Evolutionary conservation across 2,113 vertebrate species (phyloP), one percentile per base, ranked within the genome.

Genomic region (Tragulus kanchil): DNA sequence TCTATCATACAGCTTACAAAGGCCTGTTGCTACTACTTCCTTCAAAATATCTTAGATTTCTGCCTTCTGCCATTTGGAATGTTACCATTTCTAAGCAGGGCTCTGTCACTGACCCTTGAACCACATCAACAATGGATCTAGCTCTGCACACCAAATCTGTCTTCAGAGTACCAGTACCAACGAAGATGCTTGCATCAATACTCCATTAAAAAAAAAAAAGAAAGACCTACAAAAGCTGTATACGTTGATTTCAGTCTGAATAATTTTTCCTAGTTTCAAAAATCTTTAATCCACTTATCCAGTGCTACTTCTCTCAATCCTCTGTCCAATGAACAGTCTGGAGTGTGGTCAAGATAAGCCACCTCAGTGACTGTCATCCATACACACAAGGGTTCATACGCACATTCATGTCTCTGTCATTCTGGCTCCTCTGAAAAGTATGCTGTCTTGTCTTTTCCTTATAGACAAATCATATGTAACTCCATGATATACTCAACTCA

Each of bases 231-330:
- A 94, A 78, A 26, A 13, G 25, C 65, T 85, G 4, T 54, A 64
- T 73, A 67, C 48, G 58, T 5, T 64, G 56, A 90, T 61, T 89
- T 93, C 31, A 90, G 26, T 75, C n/a, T 62, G 45, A 90, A 78
- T n/a, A 71, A 78, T 50, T 28, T n/a, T 64, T 56, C 45, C 42
- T 71, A 42, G 54, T 56, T 83, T 94, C 90, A 93, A 88, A 85
- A 92, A 21, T 94, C 85, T 84, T 56, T 88, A 92, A 92, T 82
- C 58, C 0, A 89, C 48, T 36, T 93, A 61, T 19, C 1, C 42
- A 84, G 59, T 42, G 58, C 50, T 56, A 36, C 82, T 89, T 58
- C 86, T 17, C 50, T 64, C n/a, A 85, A 64, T 21, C 64, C 4
- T 81, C 79, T 65, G 28, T n/a, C 67, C 45, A 71, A 7, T 61